Conservation (phyloP, 2,113 vertebrate species). For the Xiphophorus maculatus region DNA sequence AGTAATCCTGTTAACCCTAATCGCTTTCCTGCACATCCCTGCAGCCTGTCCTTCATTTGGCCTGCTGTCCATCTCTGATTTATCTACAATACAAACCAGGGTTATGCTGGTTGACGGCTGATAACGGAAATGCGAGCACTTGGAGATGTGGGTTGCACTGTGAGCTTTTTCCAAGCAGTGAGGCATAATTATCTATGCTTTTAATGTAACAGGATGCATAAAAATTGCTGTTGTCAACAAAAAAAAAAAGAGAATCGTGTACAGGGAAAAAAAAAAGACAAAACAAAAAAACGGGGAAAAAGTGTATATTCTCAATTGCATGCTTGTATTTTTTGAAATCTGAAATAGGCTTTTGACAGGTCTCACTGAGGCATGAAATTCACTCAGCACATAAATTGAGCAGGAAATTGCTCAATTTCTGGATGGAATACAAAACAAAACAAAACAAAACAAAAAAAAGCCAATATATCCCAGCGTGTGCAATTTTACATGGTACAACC, state of each 20-base stretch:
- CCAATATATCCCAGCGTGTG: neutral
- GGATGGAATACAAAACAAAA: constrained; percentile 10
- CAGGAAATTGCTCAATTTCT: constrained; percentile 21
- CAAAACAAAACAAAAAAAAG: neutral
- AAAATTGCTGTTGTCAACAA: neutral
- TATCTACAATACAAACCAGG: constrained; percentile 36
- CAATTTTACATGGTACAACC: neutral
- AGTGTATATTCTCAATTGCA: neutral
- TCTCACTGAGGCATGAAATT: constrained; percentile 19
- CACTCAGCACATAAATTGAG: constrained; percentile 17
- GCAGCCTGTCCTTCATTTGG: constrained; percentile 47
- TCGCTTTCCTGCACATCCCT: constrained; percentile 70
- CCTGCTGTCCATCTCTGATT: constrained; percentile 39
- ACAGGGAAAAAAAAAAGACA: neutral
- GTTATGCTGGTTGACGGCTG: constrained; percentile 51
- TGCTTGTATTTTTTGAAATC: constrained; percentile 14
- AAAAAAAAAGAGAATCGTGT: neutral
- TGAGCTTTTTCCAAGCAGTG: constrained; percentile 35
- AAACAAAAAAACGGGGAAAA: neutral
- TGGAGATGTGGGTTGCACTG: constrained; percentile 31
- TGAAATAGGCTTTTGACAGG: constrained; percentile 12
- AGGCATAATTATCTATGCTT: neutral
- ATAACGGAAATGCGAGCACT: constrained; percentile 44
- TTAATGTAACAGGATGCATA: constrained; percentile 9
- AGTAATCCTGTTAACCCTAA: constrained; percentile 82